phyloP scores from a whole-genome alignment of 2,888 invertebrate species.

The Apotomis turbidana region DNA sequence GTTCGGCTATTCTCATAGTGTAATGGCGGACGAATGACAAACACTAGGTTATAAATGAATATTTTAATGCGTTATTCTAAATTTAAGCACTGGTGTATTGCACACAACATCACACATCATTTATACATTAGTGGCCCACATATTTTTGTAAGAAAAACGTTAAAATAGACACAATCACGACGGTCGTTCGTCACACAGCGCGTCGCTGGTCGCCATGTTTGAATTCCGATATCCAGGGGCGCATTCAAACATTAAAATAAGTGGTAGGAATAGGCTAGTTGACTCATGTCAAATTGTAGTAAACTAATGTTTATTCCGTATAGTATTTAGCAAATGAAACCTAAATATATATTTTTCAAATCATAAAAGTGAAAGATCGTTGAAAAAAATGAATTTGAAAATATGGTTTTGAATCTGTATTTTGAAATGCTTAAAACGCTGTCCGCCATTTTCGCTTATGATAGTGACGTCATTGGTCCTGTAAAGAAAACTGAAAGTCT shows the following conservation, averaged over 20 bases:
- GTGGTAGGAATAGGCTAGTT: no score
- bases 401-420: no score
- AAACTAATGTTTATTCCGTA: no score
- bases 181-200: constrained; percentile 68
- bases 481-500: no score
- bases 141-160: constrained; percentile 51
- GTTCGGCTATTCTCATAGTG: constrained; percentile 51
- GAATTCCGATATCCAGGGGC: constrained; percentile 70
- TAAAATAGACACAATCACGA: constrained; percentile 67
- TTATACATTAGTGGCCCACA: constrained; percentile 48
- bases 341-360: no score
- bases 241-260: constrained; percentile 50
- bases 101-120: constrained; percentile 47
- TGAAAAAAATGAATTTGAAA: no score
- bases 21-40: constrained; percentile 72
- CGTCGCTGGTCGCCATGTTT: constrained; percentile 79
- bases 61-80: constrained; percentile 58
- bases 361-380: no score
- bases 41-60: constrained; percentile 58
- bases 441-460: no score
- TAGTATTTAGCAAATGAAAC: no score
- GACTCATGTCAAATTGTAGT: no score
- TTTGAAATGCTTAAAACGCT: no score
- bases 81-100: constrained; percentile 48
- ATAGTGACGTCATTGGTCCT: no score